Evolutionary conservation across 2,113 vertebrate species (phyloP), one percentile per base, ranked within the genome.

Genomic region (Oriolus oriolus): DNA sequence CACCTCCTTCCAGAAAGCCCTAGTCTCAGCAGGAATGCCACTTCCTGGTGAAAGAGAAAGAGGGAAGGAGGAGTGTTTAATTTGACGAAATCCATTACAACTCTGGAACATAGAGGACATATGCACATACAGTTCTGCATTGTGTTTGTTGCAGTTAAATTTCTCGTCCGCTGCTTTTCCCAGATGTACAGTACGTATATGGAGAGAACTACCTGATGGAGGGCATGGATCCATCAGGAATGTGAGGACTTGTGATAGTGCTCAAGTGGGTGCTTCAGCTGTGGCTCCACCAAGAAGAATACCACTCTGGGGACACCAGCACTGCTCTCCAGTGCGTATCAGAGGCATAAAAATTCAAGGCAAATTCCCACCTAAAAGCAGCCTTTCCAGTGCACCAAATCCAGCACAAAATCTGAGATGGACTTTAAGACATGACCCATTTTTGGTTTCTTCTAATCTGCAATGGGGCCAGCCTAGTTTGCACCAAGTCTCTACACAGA

Each of bases 21-120:
- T 10, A 2, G 9, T 47, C 30, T 61, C 24, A 30, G 53, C 23
- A n/a, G 19, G 19, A 52, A 19, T 0, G 0, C 37, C 27, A 42
- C 11, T 15, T 28, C n/a, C 28, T 28, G 13, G 3, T 65, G 16
- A 59, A 66, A 60, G 11, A 26, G 53, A 83, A 91, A 87, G 56
- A 63, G 10, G 5, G 35, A 70, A 70, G 23, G 24, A 59, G 5
- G 6, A 65, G 26, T 11, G 7, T 42, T 84, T 35, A 54, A 33
- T 54, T 33, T 73, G 22, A 30, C 7, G 7, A 82, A 57, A 76
- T 37, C 11, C 28, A 9, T 49, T 37, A 6, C 2, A 4, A 2
- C 52, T 82, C 35, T 42, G 27, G 31, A 63, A 28, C 12, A 14
- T 11, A 27, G 15, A 26, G n/a, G 37, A n/a, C 23, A 35, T 5